Conservation (phyloP, 2,113 vertebrate species). For the Alces alces region DNA sequence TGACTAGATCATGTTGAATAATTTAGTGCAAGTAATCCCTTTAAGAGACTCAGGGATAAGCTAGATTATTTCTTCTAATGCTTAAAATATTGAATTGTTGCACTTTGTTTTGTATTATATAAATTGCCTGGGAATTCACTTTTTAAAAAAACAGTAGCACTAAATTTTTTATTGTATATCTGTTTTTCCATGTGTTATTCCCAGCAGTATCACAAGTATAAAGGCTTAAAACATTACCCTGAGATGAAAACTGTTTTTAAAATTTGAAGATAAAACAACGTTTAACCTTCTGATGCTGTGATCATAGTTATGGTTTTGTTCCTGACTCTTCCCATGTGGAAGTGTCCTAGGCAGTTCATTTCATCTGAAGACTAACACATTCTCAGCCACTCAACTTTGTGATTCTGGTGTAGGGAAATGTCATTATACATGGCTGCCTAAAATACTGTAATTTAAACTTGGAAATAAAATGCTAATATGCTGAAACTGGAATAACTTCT, state of each 20-base stretch:
- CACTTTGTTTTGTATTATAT: neutral
- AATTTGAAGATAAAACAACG: neutral
- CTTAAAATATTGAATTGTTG: neutral
- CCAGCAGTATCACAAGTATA: neutral
- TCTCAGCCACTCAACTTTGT: neutral
- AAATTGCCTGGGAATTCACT: neutral
- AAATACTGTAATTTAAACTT: constrained; percentile 34
- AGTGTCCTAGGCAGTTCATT: neutral
- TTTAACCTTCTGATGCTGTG: neutral
- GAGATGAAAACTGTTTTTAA: neutral
- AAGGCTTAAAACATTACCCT: constrained; percentile 7
- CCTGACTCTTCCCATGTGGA: neutral
- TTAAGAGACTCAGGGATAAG: neutral
- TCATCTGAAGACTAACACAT: neutral
- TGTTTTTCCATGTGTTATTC: neutral
- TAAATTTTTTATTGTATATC: neutral
- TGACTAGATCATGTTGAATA: neutral
- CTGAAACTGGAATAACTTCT: constrained; percentile 27
- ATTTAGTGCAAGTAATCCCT: neutral
- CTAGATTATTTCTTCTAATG: neutral
- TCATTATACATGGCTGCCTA: neutral
- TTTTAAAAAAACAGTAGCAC: neutral
- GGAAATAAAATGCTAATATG: neutral
- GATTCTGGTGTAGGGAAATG: neutral
- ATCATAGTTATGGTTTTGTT: neutral